These are phyloP conservation scores for Euplagia quadripunctaria DNA, from an alignment of 2,888 invertebrate genomes.

Conservation along the genomic window DNA sequence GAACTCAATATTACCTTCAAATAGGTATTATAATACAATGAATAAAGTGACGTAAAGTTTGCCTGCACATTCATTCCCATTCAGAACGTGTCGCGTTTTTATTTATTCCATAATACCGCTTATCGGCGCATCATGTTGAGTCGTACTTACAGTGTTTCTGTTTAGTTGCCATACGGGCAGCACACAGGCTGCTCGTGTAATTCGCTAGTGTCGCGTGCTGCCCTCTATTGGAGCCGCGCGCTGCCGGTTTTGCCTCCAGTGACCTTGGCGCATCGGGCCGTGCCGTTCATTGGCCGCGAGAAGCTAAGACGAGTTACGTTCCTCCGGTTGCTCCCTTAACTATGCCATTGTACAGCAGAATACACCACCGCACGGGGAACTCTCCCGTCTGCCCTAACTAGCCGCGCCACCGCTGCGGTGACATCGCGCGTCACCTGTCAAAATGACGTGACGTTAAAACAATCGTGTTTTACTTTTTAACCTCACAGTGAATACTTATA, in stretches of 20 bases:
- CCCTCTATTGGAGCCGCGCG: slow-evolving; percentile 68
- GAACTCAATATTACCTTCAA: slow-evolving; percentile 28
- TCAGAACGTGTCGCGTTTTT: slow-evolving; percentile 77
- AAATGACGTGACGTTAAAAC: slow-evolving; percentile 77
- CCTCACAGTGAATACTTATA: slow-evolving; percentile 68
- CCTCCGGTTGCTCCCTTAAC: slow-evolving; percentile 69
- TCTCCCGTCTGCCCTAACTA: slow-evolving; percentile 58
- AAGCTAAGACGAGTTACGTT: slow-evolving; percentile 74
- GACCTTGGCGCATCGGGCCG: slow-evolving; percentile 80
- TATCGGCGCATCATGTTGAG: slow-evolving; percentile 81
- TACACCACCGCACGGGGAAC: slow-evolving; percentile 63
- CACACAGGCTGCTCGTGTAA: slow-evolving; percentile 74
- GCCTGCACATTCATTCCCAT: slow-evolving; percentile 77
- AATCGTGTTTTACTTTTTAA: slow-evolving; percentile 65
- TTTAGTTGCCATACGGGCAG: slow-evolving; percentile 84
- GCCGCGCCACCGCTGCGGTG: slow-evolving; percentile 69
- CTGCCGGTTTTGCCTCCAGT: slow-evolving; percentile 68
- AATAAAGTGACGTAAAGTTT: slow-evolving; percentile 61
- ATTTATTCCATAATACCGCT: slow-evolving; percentile 83
- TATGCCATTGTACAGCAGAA: slow-evolving; percentile 71
- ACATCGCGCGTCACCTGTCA: slow-evolving; percentile 80
- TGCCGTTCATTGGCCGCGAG: slow-evolving; percentile 83
- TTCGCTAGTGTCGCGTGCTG: slow-evolving; percentile 61
- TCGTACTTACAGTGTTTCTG: slow-evolving; percentile 63
- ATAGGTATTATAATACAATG: slow-evolving; percentile 46